These are phyloP conservation scores for Toxotes jaculatrix DNA, from an alignment of 2,113 vertebrate genomes.

Conservation along the genomic window DNA sequence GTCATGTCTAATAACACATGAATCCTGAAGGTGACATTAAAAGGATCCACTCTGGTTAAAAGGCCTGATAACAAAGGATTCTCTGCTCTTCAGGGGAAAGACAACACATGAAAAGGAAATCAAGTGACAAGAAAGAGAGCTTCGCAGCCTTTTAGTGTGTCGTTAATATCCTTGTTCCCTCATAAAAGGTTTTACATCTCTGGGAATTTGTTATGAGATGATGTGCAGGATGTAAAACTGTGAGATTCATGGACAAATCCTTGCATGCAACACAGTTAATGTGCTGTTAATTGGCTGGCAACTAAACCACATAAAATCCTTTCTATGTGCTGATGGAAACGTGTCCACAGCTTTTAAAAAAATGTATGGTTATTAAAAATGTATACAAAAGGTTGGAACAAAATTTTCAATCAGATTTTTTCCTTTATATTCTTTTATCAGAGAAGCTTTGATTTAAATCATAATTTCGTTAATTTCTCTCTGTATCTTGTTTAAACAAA, in stretches of 20 bases:
- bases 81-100: conserved; percentile 52
- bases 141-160: conserved; percentile 55
- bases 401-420: no score
- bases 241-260: conserved; percentile 33
- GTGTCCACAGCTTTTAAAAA: not conserved
- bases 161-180: conserved; percentile 33
- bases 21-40: conserved; percentile 77
- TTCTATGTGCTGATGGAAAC: not conserved
- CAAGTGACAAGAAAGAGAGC: conserved; percentile 51
- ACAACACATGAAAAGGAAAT: conserved; percentile 44
- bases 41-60: conserved; percentile 70
- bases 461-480: no score
- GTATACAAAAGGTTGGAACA: no score
- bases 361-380: no score
- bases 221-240: conserved; percentile 26
- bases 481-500: no score
- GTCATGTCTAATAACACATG: conserved; percentile 62
- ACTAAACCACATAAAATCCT: not conserved
- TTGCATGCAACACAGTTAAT: not conserved
- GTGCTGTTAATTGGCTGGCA: not conserved
- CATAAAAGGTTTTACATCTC: conserved; percentile 38
- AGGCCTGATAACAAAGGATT: conserved; percentile 57
- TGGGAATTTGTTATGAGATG: conserved; percentile 16
- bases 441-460: no score
- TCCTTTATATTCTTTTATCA: no score